A percentile compares a stretch with the other conserved stretches of the same genome.
Evolutionary conservation across 2,113 vertebrate species (phyloP).

Genomic region (Mormyrus lacerda): DNA sequence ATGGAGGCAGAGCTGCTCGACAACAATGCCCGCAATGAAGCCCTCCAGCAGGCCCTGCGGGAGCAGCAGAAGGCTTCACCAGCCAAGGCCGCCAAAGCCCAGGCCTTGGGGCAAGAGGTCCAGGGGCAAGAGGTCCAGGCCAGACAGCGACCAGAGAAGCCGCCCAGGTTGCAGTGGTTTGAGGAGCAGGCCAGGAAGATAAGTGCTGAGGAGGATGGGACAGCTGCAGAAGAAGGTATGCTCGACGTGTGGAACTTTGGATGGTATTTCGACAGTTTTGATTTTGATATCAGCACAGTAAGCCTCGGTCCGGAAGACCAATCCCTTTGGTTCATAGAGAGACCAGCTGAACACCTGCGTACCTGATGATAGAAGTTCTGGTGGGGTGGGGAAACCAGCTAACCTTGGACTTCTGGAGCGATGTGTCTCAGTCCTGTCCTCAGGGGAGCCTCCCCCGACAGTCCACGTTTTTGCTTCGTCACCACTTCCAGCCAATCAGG

Average conservation of each 20-base stretch:
- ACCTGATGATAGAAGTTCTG: neutral
- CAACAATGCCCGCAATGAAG: slow-evolving; percentile 75
- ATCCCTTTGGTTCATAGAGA: neutral
- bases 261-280: neutral
- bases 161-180: slow-evolving; percentile 85
- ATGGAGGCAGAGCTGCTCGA: slow-evolving; percentile 55
- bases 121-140: neutral
- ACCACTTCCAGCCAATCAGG: neutral
- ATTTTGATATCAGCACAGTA: neutral
- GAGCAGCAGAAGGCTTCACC: slow-evolving; percentile 65
- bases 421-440: neutral
- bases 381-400: neutral
- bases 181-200: slow-evolving; percentile 81
- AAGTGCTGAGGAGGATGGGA: slow-evolving; percentile 48
- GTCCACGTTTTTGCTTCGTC: neutral
- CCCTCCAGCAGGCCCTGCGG: slow-evolving; percentile 78
- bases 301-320: neutral
- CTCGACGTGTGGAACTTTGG: neutral
- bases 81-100: slow-evolving; percentile 22
- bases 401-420: neutral
- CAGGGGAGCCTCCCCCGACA: neutral
- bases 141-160: slow-evolving; percentile 49
- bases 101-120: slow-evolving; percentile 2
- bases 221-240: slow-evolving; percentile 57
- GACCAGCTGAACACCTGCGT: neutral